Evolutionary conservation across 2,888 invertebrate species (phyloP), one percentile per base, ranked within the genome.

Genomic region (Adela reaumurella): DNA sequence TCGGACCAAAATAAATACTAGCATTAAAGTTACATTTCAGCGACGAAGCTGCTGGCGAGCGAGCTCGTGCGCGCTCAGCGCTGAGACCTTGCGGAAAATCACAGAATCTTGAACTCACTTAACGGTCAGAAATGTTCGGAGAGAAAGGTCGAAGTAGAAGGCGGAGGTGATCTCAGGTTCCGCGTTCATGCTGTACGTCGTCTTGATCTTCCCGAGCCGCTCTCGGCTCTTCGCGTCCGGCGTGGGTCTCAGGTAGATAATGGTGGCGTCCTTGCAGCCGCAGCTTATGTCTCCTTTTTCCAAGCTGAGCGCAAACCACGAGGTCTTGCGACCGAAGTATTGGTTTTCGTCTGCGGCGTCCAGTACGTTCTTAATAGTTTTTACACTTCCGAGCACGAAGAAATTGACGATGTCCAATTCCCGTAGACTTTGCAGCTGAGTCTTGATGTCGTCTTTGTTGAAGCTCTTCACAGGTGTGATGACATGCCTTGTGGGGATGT

Each of bases 361-460:
- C 44, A 92, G 67, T 19, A 88, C 85, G 50, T 81, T 74, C 57
- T 85, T 85, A 48, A 93, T 88, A 5, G 88, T 91, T 46, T 78
- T 76, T 46, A 88, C 70, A 58, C 83, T 87, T 2, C 91, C 93
- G 46, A 95, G 74, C 10, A 96, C 80, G 67, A 97, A 96, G 63
- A 90, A 94, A 63, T 95, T 94, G 19, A 93, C 90, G 43, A 96
- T 90, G 60, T 94, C 94, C 58, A 94, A 70, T 60, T 91, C 88
- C 18, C 91, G 77, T 49, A 92, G 74, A 62, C 88, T 84, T 51
- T 83, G 79, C 55, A 94, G 72, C 63, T 93, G 93, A 1, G 81
- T 81, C 56, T 83, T 83, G 46, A 87, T 78, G 53, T 83, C 83
- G 52, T 83, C 84, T 55, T 85, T 81, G 51, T 82, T 77, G 29